Base-by-base conservation (phyloP, 2,113 vertebrate genomes). In the Syngnathus floridae region DNA sequence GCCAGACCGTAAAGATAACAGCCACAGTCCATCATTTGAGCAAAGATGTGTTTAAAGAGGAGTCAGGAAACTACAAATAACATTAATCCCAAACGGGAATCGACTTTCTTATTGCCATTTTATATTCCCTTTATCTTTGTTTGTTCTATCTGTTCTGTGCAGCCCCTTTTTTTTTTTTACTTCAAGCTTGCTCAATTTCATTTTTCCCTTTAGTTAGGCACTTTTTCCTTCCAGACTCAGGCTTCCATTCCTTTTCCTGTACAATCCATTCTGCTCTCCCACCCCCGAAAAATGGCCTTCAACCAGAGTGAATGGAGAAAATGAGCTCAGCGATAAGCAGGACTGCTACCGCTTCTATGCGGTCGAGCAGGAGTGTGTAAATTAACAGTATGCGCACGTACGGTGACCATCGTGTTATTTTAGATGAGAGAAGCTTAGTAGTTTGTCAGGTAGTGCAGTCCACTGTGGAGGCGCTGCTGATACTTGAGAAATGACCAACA, bases 301-400 rank as follows among this genome's bases (percentile, higher is more conserved):
- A 76, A 77, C 65, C 73, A 60, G 68, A 82, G 70, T 56, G 73
- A 82, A 77, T 48, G 80, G 57, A 3, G 72, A 69, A 83, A 83
- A 84, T 76, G 70, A 81, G 78, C 71, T 80, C 36, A 40, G 76
- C 52, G 65, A 74, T 78, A 81, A 80, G 77, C 68, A 71, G 55
- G 64, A 49, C 51, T 41, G 61, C 48, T 5, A 62, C 57, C n/a
- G 21, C 14, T 21, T n/a, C n/a, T 22, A 22, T 1, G 40, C 59
- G 71, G 56, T 63, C 73, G 21, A 63, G 72, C 66, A 80, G 75
- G 58, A 59, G 35, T 6, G 26, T 0, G 41, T 67, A 54, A 46
- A 17, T 74, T 77, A 71, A 81, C 81, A 73, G 67, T 66, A 73
- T 43, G 3, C 62, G 13, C 64, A 67, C 58, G 57, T 55, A 41